Percentiles rank a stretch among this genome's conserved stretches.
phyloP scores from a whole-genome alignment of 2,797 vertebrate genomes.

The Heterohyrax brucei region DNA sequence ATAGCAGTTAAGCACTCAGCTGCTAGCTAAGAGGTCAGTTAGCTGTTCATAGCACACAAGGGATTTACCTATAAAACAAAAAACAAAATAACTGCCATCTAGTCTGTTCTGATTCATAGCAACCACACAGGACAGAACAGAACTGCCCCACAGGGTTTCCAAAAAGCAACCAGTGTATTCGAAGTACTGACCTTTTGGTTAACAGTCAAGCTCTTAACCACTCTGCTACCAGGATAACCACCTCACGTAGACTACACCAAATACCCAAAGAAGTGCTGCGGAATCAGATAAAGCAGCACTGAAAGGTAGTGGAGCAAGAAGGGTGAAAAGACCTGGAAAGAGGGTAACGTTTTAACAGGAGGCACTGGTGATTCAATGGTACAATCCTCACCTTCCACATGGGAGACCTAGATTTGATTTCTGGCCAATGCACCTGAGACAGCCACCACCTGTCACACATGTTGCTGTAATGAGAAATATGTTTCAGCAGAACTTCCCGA shows the following conservation, averaged over 20 bases:
- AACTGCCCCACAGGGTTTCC: too few relatives aligned
- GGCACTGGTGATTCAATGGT: neutral
- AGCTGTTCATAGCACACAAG: too few relatives aligned
- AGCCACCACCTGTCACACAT: neutral
- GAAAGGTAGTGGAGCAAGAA: neutral
- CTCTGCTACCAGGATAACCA: neutral
- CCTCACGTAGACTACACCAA: constrained; percentile 34
- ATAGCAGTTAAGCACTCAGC: too few relatives aligned
- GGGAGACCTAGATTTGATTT: neutral
- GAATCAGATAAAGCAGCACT: constrained; percentile 32
- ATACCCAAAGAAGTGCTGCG: constrained; percentile 1
- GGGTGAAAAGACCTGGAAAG: neutral
- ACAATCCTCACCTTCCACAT: neutral
- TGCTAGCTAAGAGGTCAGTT: too few relatives aligned
- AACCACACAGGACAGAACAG: too few relatives aligned
- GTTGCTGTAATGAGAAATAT: neutral
- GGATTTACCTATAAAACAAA: neutral
- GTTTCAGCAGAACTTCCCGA: neutral
- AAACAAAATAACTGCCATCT: too few relatives aligned
- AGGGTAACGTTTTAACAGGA: neutral
- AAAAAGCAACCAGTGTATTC: too few relatives aligned
- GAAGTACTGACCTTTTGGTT: too few relatives aligned
- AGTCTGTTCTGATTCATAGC: too few relatives aligned
- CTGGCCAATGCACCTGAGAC: neutral
- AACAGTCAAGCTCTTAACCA: too few relatives aligned